Evolutionary conservation across 2,797 vertebrate species (phyloP).

Genomic region (Xerus rutilus): DNA sequence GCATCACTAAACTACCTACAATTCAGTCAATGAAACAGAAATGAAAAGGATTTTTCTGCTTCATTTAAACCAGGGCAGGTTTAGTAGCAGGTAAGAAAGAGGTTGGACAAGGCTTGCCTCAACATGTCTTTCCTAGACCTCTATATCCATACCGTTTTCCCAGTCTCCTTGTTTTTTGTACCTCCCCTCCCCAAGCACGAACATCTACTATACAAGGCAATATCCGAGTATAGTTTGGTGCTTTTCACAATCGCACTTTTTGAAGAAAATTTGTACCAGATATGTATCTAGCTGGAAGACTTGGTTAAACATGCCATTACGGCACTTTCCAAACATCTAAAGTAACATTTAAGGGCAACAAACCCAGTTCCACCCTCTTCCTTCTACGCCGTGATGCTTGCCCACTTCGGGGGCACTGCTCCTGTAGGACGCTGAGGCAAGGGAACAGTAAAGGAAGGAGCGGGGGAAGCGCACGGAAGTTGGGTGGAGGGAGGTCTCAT

Average conservation of each 20-base stretch:
- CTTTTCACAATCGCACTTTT: constrained; percentile 65
- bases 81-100: constrained; percentile 55
- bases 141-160: constrained; percentile 14
- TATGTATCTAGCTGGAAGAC: not conserved
- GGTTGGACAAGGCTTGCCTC: constrained; percentile 68
- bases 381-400: not conserved
- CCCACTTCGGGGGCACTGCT: constrained; percentile 31
- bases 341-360: constrained; percentile 20
- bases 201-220: constrained; percentile 11
- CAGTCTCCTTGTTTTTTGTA: not conserved
- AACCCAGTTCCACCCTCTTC: constrained; percentile 24
- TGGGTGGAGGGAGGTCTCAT: constrained; percentile 76
- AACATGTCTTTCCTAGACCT: constrained; percentile 72
- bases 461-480: constrained; percentile 81
- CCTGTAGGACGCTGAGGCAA: not conserved
- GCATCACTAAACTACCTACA: constrained; percentile 41
- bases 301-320: not conserved
- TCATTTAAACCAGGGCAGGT: constrained; percentile 69
- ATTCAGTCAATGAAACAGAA: constrained; percentile 65
- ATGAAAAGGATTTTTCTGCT: constrained; percentile 61
- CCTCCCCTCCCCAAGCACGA: not conserved
- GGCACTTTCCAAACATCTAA: constrained; percentile 57
- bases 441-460: constrained; percentile 70
- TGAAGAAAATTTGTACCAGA: constrained; percentile 52
- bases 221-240: not conserved